These are phyloP conservation scores for Norana najaformis DNA, from an alignment of 2,888 invertebrate genomes.

Conservation along the genomic window DNA sequence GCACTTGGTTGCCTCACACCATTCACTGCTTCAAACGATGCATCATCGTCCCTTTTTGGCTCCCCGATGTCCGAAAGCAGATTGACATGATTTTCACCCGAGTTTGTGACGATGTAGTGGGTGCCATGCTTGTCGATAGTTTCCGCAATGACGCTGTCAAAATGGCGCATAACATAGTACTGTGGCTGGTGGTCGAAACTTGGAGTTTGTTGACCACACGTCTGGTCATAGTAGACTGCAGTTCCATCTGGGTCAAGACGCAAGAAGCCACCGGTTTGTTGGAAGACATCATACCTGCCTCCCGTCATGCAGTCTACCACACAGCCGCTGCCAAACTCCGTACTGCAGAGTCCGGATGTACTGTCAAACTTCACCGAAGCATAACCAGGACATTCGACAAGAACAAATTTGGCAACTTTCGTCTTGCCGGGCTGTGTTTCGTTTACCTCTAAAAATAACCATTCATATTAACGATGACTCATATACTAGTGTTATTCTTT, in stretches of 20 bases:
- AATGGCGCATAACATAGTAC: slow-evolving; percentile 55
- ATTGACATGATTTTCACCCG: slow-evolving; percentile 55
- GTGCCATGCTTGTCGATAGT: slow-evolving; percentile 58
- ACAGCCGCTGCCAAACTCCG: slow-evolving; percentile 59
- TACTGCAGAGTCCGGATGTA: slow-evolving; percentile 55
- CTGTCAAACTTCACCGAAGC: slow-evolving; percentile 61
- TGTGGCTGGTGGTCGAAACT: background rate
- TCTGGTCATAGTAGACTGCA: slow-evolving; percentile 32
- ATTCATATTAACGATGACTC: background rate
- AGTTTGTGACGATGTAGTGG: slow-evolving; percentile 56
- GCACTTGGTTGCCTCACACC: background rate
- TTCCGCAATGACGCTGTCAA: slow-evolving; percentile 55
- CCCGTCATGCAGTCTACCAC: slow-evolving; percentile 56
- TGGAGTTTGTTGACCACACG: background rate
- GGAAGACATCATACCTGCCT: slow-evolving; percentile 57
- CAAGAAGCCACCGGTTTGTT: slow-evolving; percentile 54
- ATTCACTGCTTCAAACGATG: background rate
- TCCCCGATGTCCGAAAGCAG: background rate
- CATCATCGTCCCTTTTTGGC: background rate
- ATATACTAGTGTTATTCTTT: background rate
- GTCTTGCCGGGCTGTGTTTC: background rate
- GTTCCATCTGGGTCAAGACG: slow-evolving; percentile 49
- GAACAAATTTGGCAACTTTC: slow-evolving; percentile 52
- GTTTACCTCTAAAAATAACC: background rate
- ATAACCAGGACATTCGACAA: slow-evolving; percentile 61